Conservation (phyloP, 2,113 vertebrate species). For the Leucopsar rothschildi region DNA sequence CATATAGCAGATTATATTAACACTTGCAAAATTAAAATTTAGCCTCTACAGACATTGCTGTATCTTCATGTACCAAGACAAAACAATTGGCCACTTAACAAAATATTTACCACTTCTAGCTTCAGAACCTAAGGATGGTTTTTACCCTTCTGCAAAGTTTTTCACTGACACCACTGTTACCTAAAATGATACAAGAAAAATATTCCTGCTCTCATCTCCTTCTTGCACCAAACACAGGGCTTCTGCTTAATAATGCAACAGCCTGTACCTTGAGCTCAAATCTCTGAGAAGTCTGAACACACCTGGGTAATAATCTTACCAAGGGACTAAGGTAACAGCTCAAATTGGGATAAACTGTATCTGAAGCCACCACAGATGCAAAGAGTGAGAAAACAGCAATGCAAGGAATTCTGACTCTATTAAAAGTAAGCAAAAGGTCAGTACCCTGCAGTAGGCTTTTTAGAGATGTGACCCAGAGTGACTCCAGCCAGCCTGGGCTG, state of each 20-base stretch:
- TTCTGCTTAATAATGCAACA: not conserved
- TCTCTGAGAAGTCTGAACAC: not conserved
- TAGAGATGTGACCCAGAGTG: constrained; percentile 33
- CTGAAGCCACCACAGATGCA: not conserved
- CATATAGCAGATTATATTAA: not conserved
- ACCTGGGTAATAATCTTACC: not conserved
- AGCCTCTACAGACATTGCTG: accelerated
- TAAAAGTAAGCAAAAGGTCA: constrained; percentile 55
- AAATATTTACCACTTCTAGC: not conserved
- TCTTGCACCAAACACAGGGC: not conserved
- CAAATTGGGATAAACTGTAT: not conserved
- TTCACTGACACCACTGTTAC: not conserved
- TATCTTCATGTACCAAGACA: not conserved
- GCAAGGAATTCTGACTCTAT: not conserved
- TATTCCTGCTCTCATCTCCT: not conserved
- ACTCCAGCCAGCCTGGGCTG: not conserved
- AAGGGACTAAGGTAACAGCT: not conserved
- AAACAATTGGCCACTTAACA: not conserved
- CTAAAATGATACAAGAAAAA: not conserved
- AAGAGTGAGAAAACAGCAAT: constrained; percentile 1
- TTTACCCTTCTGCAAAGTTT: not conserved
- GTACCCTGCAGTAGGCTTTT: not conserved
- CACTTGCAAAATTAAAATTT: not conserved
- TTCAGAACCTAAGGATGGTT: not conserved
- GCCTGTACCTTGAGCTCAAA: not conserved